phyloP scores from a whole-genome alignment of 2,113 vertebrate genomes.

The Aleadryas rufinucha region DNA sequence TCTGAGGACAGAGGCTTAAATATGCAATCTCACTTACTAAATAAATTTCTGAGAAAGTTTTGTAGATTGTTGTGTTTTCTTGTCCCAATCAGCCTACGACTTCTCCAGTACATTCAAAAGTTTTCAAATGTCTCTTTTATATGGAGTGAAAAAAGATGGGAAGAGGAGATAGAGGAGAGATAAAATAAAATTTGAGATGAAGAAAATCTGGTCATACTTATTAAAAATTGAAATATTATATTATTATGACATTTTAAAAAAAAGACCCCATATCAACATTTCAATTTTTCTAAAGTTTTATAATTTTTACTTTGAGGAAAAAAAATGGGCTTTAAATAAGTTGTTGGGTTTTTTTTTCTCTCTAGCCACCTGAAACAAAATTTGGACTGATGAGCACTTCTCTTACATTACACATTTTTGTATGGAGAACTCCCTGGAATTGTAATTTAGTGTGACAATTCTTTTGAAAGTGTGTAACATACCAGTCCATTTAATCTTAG shows the following conservation, averaged over 20 bases:
- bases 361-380: neutral
- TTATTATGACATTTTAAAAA: neutral
- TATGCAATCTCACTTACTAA: neutral
- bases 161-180: neutral
- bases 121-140: neutral
- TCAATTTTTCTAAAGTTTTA: neutral
- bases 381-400: neutral
- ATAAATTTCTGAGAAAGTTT: neutral
- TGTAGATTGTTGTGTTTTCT: neutral
- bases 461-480: neutral
- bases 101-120: neutral
- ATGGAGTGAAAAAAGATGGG: neutral
- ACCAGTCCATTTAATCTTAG: neutral
- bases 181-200: neutral
- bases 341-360: neutral
- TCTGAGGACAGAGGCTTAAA: neutral
- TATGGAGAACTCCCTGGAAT: neutral
- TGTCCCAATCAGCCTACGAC: neutral
- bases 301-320: neutral
- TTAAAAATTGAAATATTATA: neutral
- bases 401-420: neutral
- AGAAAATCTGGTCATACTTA: neutral
- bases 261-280: accelerated
- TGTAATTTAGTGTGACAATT: neutral
- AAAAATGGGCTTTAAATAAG: accelerated